Evolutionary conservation across 1,140 invertebrate species (phyloP).

Genomic region (Hypsibius dujardini): DNA sequence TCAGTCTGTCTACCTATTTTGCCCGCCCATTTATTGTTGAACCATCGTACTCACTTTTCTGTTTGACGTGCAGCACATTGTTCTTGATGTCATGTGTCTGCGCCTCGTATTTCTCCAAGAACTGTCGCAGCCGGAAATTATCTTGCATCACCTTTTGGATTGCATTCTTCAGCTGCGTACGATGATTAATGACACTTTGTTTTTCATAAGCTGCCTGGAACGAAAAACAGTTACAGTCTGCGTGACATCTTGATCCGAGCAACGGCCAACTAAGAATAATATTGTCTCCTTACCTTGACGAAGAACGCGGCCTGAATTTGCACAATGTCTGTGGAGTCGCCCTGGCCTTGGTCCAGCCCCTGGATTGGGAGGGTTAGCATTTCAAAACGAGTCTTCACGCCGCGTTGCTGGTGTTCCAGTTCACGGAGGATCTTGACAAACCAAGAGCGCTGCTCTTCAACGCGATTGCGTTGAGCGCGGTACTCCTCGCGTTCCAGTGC

Average conservation of each 20-base stretch:
- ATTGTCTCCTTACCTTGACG: neutral
- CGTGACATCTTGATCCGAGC: neutral
- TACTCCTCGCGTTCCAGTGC: conserved; percentile 9
- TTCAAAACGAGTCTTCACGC: conserved; percentile 9
- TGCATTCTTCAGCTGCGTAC: neutral
- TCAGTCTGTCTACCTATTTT: no score
- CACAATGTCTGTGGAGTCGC: neutral
- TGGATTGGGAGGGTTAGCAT: neutral
- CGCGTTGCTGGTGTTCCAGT: conserved; percentile 2
- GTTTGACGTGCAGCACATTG: neutral
- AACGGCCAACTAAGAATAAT: neutral
- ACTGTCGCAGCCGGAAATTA: conserved; percentile 2
- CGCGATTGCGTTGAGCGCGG: neutral
- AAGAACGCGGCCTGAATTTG: conserved; percentile 12
- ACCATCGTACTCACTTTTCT: neutral
- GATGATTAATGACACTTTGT: neutral
- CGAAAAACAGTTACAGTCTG: neutral
- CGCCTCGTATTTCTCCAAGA: neutral
- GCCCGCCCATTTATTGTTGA: no score
- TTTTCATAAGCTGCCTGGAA: neutral
- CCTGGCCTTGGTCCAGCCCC: neutral
- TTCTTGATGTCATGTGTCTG: neutral
- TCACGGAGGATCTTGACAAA: conserved; percentile 10
- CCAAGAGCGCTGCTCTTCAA: conserved; percentile 12
- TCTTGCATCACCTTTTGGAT: conserved; percentile 13